A percentile compares a stretch with the other conserved stretches of the same genome.
phyloP scores from a whole-genome alignment of 2,113 vertebrate genomes.

The Caretta caretta region DNA sequence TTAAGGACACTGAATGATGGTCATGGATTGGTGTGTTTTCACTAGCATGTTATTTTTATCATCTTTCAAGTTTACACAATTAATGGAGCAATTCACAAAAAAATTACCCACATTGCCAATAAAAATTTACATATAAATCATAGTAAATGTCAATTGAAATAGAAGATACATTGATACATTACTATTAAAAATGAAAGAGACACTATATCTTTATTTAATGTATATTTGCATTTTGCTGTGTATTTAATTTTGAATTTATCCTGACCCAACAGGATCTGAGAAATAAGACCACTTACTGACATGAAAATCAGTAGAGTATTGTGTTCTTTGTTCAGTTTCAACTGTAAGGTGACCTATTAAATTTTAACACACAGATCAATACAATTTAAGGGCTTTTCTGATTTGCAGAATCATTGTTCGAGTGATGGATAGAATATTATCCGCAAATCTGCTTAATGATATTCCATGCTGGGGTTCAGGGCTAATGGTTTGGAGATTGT shows the following conservation, averaged over 20 bases:
- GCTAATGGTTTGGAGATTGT: not conserved
- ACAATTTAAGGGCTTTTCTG: not conserved
- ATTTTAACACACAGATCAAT: not conserved
- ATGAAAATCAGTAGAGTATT: not conserved
- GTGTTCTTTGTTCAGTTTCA: not conserved
- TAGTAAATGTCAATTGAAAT: not conserved
- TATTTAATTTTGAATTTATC: not conserved
- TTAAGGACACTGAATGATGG: not conserved
- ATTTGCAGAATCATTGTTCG: not conserved
- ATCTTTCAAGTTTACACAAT: not conserved
- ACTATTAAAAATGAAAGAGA: not conserved
- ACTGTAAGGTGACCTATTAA: not conserved
- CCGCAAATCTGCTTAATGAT: not conserved
- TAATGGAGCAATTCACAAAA: not conserved
- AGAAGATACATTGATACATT: not conserved
- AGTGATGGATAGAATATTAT: not conserved
- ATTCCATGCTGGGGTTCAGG: not conserved
- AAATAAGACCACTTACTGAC: not conserved
- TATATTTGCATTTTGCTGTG: not conserved
- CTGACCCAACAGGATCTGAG: not conserved
- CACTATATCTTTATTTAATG: too few relatives aligned
- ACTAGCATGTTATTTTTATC: not conserved
- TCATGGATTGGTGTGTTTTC: not conserved
- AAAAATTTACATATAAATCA: not conserved
- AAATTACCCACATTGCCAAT: not conserved